phyloP scores from a whole-genome alignment of 2,113 vertebrate genomes.

The Blennius ocellaris region DNA sequence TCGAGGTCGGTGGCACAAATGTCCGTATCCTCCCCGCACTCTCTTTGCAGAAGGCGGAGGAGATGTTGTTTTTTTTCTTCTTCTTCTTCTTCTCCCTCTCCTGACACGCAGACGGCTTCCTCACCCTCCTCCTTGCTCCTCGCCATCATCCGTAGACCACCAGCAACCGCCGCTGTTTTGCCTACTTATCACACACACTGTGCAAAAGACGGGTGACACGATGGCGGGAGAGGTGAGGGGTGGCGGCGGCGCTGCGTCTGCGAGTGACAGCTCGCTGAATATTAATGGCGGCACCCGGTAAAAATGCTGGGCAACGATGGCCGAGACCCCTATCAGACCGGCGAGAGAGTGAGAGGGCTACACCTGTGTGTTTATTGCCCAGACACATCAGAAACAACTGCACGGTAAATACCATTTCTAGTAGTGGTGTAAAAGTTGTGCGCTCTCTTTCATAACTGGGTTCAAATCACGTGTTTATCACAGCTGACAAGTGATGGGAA shows the following conservation, averaged over 20 bases:
- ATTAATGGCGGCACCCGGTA: constrained; percentile 50
- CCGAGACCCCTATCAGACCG: constrained; percentile 15
- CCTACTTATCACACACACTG: constrained; percentile 38
- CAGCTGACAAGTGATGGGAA: too few relatives aligned
- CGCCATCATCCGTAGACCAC: constrained; percentile 1
- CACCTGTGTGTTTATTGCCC: not conserved
- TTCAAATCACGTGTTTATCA: too few relatives aligned
- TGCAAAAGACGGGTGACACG: constrained; percentile 49
- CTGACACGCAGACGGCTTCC: constrained; percentile 24
- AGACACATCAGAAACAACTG: not conserved
- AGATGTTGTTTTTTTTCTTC: constrained; percentile 19
- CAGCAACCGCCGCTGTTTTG: constrained; percentile 6
- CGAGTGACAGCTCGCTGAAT: constrained; percentile 55
- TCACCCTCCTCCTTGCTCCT: not conserved
- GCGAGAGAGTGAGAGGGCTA: not conserved
- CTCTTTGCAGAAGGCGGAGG: constrained; percentile 15
- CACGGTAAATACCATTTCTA: not conserved
- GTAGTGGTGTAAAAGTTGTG: too few relatives aligned
- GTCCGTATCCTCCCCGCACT: constrained; percentile 12
- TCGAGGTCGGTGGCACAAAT: constrained; percentile 31
- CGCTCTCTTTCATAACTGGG: too few relatives aligned
- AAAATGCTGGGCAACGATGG: constrained; percentile 11
- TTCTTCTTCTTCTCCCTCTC: too few relatives aligned
- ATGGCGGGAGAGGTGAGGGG: constrained; percentile 33
- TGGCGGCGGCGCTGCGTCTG: constrained; percentile 41